Conservation (phyloP, 92 coral and sea anemone genomes). For the Plumapathes pennacea region DNA sequence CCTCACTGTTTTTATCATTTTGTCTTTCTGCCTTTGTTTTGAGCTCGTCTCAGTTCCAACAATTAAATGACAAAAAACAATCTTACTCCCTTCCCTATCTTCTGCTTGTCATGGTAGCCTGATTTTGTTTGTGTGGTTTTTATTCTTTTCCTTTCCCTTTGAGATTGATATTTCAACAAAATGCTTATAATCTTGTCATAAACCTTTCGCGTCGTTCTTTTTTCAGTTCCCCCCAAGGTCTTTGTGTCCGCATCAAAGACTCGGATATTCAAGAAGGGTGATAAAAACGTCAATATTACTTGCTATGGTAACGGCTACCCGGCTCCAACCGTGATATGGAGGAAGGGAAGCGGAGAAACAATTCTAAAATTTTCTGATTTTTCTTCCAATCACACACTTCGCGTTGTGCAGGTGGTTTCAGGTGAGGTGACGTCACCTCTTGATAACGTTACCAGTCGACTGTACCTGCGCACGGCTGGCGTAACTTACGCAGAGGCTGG, state of each 20-base stretch:
- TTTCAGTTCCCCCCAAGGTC: conserved; percentile 37
- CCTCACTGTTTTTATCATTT: too few species aligned
- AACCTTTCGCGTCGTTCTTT: not conserved
- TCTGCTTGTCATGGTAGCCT: too few species aligned
- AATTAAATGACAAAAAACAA: too few species aligned
- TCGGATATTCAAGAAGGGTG: conserved; percentile 4
- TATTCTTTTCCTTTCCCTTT: too few species aligned
- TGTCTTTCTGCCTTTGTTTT: too few species aligned
- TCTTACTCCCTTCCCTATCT: too few species aligned
- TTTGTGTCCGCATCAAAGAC: conserved; percentile 12
- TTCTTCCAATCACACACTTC: not conserved
- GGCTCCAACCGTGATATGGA: conserved; percentile 46
- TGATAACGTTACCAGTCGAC: conserved; percentile 36
- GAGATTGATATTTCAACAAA: too few species aligned
- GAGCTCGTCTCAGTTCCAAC: too few species aligned
- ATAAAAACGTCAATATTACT: conserved; percentile 9
- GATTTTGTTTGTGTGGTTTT: too few species aligned
- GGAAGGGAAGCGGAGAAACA: conserved; percentile 1
- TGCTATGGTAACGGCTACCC: conserved; percentile 72
- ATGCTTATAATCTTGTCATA: too few species aligned
- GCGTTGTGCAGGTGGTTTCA: conserved; percentile 37
- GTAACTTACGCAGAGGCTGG: conserved; percentile 57
- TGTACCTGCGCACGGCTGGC: conserved; percentile 54
- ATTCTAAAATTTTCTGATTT: not conserved
- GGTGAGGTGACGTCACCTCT: conserved; percentile 22